Base-by-base conservation (phyloP, 2,113 vertebrate species). In the Aspidoscelis tigris region DNA sequence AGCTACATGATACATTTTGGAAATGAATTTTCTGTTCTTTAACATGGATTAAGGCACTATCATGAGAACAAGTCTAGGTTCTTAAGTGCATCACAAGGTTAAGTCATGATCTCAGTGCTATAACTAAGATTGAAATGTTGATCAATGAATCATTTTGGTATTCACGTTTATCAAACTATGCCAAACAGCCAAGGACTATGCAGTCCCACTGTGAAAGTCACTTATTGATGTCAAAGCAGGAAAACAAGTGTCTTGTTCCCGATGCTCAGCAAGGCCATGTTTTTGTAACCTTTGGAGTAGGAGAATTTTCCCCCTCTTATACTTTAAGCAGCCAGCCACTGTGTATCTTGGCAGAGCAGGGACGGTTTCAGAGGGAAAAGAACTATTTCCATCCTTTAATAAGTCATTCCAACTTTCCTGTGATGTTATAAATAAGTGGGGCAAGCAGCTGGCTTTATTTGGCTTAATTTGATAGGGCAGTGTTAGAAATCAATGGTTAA, bases 371-470 rank as follows among this genome's bases (percentile, higher is more conserved):
- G 90, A 93, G 92, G 93, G 92, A 94, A 92, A 88, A 93, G 91
- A 95, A 90, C 90, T 96, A 95, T 96, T 96, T 95, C 93, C 92
- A 93, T 94, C 90, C 92, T 80, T 95, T 95, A 95, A 94, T 94
- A 96, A 95, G 94, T 94, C 95, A 93, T 94, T 96, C 90, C 88
- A 95, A 93, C 93, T 95, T 96, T 96, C 94, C 94, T 94, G 93
- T 93, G 94, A 96, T 95, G 95, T 95, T 96, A 96, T 96, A 95
- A 96, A 96, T 96, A 96, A 95, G 58, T 93, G 47, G 1, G 81
- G 87, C 84, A 93, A 95, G 90, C 93, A 95, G 95, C 92, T 81
- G 53, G 89, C 91, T 96, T 95, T 95, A 95, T 96, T 95, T 92
- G 94, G 61, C 87, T 91, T 95, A 95, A 96, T 95, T 94, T 93